Conservation (phyloP, 2,113 vertebrate genomes). For the Uria aalge region DNA sequence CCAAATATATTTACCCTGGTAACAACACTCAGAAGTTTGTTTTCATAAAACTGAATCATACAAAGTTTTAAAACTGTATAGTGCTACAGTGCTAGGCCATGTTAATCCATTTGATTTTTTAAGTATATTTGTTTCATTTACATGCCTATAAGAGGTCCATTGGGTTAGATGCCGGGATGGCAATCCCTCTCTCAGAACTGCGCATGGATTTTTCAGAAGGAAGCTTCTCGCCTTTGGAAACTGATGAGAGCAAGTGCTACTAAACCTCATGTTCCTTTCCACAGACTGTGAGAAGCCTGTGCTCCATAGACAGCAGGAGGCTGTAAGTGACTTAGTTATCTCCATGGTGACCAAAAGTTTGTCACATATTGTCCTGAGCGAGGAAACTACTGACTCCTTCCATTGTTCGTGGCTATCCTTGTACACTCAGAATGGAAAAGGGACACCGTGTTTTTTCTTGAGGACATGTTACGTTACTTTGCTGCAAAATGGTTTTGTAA, state of each 20-base stretch:
- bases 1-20: not conserved
- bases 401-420: not conserved
- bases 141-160: not conserved
- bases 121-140: not conserved
- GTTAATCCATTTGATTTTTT: not conserved
- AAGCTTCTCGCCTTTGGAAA: not conserved
- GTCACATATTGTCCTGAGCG: not conserved
- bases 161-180: not conserved
- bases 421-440: not conserved
- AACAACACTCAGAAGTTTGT: not conserved
- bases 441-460: not conserved
- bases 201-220: not conserved
- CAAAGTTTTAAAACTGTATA: not conserved
- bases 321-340: not conserved
- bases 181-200: not conserved
- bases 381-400: not conserved
- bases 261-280: not conserved
- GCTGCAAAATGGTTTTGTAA: not conserved
- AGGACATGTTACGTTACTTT: not conserved
- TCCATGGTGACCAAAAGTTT: not conserved
- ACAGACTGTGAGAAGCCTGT: not conserved
- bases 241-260: not conserved
- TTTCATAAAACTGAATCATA: not conserved
- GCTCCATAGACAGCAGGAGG: not conserved
- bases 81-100: not conserved